phyloP scores from a whole-genome alignment of 1,140 invertebrate genomes.

The Panagrolaimus sp. region DNA sequence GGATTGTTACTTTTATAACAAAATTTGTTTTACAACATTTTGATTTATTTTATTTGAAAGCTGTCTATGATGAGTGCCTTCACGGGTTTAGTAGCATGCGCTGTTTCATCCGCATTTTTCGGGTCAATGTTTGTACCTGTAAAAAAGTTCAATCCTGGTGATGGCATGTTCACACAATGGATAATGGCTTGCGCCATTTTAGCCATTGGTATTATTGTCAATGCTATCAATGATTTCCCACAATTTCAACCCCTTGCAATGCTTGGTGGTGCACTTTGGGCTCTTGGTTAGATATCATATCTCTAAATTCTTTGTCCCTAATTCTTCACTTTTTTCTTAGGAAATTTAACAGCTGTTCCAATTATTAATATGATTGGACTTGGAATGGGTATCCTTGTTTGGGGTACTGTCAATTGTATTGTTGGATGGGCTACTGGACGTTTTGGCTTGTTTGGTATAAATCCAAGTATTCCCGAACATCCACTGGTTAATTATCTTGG shows the following conservation, averaged over 20 bases:
- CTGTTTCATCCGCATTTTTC: slow-evolving; percentile 38
- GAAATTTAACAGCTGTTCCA: slow-evolving; percentile 44
- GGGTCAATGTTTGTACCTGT: slow-evolving; percentile 44
- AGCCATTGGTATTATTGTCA: slow-evolving; percentile 20
- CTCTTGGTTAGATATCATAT: too few species aligned
- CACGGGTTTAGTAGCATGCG: slow-evolving; percentile 37
- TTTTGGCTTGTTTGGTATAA: slow-evolving; percentile 60
- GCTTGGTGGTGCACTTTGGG: slow-evolving; percentile 38
- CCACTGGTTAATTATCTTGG: slow-evolving; percentile 59
- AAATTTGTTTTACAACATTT: background rate
- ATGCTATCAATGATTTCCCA: slow-evolving; percentile 24
- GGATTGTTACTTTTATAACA: background rate
- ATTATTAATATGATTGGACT: slow-evolving; percentile 49
- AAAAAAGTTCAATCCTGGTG: slow-evolving; percentile 32
- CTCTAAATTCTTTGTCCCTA: too few species aligned
- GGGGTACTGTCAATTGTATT: slow-evolving; percentile 43
- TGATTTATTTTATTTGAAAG: background rate
- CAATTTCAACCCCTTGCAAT: slow-evolving; percentile 45
- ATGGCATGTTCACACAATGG: slow-evolving; percentile 42
- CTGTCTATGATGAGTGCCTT: slow-evolving; percentile 12
- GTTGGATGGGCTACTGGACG: slow-evolving; percentile 60
- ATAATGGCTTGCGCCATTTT: slow-evolving; percentile 35
- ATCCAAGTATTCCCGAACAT: slow-evolving; percentile 47
- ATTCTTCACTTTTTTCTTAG: too few species aligned
- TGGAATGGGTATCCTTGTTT: slow-evolving; percentile 50